Conservation (phyloP, 2,113 vertebrate species). For the Halcyon malimbica region DNA sequence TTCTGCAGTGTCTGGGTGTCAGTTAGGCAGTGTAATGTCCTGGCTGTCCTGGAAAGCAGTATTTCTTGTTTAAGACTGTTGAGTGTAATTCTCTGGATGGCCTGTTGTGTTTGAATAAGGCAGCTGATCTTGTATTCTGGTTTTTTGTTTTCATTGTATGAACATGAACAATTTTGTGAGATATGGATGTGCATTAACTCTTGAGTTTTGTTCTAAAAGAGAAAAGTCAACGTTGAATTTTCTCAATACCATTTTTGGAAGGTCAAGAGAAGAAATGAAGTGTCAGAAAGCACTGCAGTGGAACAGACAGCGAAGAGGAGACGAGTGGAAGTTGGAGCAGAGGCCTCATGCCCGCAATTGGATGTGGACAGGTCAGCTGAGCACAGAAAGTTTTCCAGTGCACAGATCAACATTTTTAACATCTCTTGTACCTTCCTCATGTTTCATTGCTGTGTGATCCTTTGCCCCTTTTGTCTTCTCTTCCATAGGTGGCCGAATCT, state of each 20-base stretch:
- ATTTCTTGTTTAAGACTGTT: neutral
- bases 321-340: neutral
- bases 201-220: neutral
- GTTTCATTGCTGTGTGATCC: neutral
- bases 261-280: neutral
- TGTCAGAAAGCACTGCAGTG: neutral
- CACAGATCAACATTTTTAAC: neutral
- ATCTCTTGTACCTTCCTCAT: neutral
- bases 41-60: neutral
- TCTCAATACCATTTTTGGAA: neutral
- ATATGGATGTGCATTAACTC: neutral
- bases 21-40: neutral
- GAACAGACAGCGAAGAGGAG: neutral
- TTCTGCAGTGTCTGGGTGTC: neutral
- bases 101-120: neutral
- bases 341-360: neutral
- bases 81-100: neutral
- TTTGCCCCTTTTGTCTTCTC: neutral
- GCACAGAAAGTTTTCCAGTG: neutral
- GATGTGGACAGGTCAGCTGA: neutral
- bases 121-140: neutral
- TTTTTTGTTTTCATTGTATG: neutral
- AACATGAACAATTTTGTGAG: neutral
- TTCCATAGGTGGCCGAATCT: neutral
- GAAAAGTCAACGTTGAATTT: neutral